A percentile compares a stretch with the other conserved stretches of the same genome.
Conservation (phyloP, 2,797 vertebrate genomes). For the Catostomus latipinnis region DNA sequence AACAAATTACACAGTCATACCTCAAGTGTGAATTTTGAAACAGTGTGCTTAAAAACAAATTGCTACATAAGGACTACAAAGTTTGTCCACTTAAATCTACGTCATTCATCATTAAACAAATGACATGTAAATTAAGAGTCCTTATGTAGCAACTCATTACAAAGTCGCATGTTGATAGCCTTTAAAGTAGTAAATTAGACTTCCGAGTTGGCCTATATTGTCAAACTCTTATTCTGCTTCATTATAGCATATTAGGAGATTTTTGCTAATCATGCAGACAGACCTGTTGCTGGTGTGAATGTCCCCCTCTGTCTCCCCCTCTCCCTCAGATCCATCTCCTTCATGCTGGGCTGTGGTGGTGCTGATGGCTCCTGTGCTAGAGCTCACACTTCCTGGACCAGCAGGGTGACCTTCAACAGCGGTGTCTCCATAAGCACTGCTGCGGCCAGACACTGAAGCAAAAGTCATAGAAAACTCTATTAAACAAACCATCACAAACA, state of each 20-base stretch:
- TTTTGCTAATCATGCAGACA: conserved; percentile 28
- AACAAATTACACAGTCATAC: no score
- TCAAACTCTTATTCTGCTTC: no score
- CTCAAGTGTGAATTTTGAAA: no score
- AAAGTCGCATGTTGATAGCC: no score
- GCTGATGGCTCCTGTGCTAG: conserved; percentile 97
- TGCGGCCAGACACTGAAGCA: conserved; percentile 90
- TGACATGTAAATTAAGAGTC: no score
- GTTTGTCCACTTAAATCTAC: no score
- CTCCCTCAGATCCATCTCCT: conserved; percentile 95
- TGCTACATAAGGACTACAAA: no score
- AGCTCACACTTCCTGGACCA: conserved; percentile 95
- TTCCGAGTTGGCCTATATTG: no score
- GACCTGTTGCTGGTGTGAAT: conserved; percentile 96
- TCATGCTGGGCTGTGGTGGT: conserved; percentile 96
- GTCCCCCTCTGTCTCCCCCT: conserved; percentile 93
- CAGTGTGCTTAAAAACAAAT: no score
- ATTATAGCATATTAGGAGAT: not conserved
- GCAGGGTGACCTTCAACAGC: conserved; percentile 91
- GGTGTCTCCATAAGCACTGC: conserved; percentile 95
- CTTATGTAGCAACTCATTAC: no score
- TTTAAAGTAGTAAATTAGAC: no score
- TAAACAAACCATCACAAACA: not conserved
- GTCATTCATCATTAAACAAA: no score
- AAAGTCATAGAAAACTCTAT: conserved; percentile 12